These are phyloP conservation scores for Pontoporia blainvillei DNA, from an alignment of 2,113 vertebrate genomes.

Conservation along the genomic window DNA sequence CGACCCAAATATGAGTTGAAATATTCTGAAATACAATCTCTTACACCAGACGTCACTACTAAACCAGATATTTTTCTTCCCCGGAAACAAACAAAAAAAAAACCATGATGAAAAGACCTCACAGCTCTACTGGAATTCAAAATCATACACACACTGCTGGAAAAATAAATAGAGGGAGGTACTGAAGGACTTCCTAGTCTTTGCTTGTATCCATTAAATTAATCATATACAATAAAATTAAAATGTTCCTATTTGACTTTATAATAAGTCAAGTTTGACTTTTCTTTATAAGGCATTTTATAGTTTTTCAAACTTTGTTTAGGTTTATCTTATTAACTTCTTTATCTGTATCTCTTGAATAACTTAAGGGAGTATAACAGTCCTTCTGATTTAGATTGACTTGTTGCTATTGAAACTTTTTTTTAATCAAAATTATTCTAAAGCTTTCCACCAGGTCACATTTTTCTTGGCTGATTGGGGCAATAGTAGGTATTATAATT, in stretches of 20 bases:
- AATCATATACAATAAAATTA: not conserved
- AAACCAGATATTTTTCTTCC: slow-evolving; percentile 47
- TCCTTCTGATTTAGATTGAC: not conserved
- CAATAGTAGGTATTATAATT: not conserved
- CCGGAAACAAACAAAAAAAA: not conserved
- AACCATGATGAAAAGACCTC: not conserved
- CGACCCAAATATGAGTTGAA: slow-evolving; percentile 56
- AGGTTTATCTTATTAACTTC: not conserved
- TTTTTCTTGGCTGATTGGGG: not conserved
- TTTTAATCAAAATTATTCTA: slow-evolving; percentile 1
- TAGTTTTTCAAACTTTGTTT: not conserved
- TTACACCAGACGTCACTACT: slow-evolving; percentile 43
- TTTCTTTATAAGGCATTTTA: not conserved
- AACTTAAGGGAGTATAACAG: not conserved
- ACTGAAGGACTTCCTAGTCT: not conserved
- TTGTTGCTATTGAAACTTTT: not conserved
- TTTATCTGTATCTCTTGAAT: not conserved
- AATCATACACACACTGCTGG: slow-evolving; percentile 13
- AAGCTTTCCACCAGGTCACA: not conserved
- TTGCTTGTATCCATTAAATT: not conserved
- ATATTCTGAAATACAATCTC: slow-evolving; percentile 55
- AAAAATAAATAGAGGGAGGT: not conserved
- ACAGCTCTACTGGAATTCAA: slow-evolving; percentile 39
- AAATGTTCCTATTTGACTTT: not conserved
- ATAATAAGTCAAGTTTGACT: not conserved